Evolutionary conservation across 1,140 invertebrate genomes (phyloP).

Genomic region (Ganaspis sp.): DNA sequence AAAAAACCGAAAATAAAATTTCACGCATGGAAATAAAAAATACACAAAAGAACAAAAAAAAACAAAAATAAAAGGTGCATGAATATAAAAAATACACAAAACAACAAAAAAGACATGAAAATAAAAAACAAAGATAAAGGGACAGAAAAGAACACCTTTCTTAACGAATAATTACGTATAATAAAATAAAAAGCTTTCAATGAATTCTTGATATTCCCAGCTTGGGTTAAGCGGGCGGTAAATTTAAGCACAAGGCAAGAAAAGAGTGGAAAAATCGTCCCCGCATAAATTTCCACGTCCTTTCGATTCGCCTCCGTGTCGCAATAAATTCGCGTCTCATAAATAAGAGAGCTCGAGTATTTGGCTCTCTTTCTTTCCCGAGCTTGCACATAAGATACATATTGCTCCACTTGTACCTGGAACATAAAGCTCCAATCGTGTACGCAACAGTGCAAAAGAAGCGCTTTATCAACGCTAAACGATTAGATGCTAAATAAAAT

Average conservation of each 20-base stretch:
- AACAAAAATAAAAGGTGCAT: no score
- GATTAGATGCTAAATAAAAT: not conserved
- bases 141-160: no score
- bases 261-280: conserved; percentile 32
- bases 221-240: conserved; percentile 35
- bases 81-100: no score
- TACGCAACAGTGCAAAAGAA: not conserved
- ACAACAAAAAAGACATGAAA: no score
- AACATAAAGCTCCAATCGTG: conserved; percentile 9
- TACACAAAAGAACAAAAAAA: no score
- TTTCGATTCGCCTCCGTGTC: conserved; percentile 40
- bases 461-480: not conserved
- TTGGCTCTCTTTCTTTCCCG: conserved; percentile 30
- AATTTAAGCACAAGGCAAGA: conserved; percentile 37
- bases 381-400: conserved; percentile 42
- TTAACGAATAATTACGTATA: no score
- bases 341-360: conserved; percentile 45
- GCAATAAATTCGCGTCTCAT: conserved; percentile 47
- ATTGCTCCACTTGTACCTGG: conserved; percentile 39
- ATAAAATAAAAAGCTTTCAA: not conserved
- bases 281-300: conserved; percentile 55
- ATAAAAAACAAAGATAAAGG: no score
- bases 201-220: conserved; percentile 31
- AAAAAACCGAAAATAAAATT: no score
- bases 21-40: no score